These are phyloP conservation scores for Luidia sarsii DNA, from an alignment of 53 echinoderm and acorn worm genomes.

Conservation along the genomic window DNA sequence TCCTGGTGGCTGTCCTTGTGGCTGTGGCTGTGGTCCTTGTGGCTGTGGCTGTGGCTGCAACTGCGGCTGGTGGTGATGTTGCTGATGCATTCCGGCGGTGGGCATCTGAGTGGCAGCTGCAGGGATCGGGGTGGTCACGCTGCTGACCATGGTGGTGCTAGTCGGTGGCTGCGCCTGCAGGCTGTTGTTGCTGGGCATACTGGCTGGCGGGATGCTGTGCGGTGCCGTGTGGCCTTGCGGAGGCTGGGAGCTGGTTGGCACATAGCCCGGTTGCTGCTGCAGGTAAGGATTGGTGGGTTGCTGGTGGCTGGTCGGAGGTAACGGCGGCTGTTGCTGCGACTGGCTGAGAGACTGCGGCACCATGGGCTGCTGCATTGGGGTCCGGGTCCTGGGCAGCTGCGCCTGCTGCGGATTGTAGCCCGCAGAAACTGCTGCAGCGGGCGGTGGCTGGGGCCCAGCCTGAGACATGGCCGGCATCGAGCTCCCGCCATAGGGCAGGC, in stretches of 20 bases:
- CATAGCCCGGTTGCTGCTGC: constrained; percentile 46
- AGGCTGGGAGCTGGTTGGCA: constrained; percentile 6
- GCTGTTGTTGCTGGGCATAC: too few species aligned
- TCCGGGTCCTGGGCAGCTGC: constrained; percentile 2
- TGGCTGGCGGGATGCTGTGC: neutral
- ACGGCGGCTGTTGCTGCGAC: constrained; percentile 36
- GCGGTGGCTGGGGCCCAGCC: constrained; percentile 7
- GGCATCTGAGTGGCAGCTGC: constrained; percentile 14
- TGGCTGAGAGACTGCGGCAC: constrained; percentile 47
- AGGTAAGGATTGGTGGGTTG: constrained; percentile 1
- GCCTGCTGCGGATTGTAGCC: constrained; percentile 29
- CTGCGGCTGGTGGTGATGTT: neutral
- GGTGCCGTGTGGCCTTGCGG: neutral
- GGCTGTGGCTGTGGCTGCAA: neutral
- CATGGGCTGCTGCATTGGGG: constrained; percentile 44
- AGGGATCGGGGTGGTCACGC: constrained; percentile 41
- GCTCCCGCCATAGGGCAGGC: constrained; percentile 8
- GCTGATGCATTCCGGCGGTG: constrained; percentile 1
- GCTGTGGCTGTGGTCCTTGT: neutral
- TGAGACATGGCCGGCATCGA: neutral
- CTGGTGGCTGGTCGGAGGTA: constrained; percentile 26
- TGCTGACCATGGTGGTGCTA: constrained; percentile 52
- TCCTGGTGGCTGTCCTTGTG: neutral
- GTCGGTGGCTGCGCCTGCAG: constrained; percentile 51
- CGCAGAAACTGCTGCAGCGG: too few species aligned